Percentiles rank a stretch among this genome's conserved stretches.
Conservation (phyloP, 2,888 invertebrate species). For the Polydrusus tereticollis region DNA sequence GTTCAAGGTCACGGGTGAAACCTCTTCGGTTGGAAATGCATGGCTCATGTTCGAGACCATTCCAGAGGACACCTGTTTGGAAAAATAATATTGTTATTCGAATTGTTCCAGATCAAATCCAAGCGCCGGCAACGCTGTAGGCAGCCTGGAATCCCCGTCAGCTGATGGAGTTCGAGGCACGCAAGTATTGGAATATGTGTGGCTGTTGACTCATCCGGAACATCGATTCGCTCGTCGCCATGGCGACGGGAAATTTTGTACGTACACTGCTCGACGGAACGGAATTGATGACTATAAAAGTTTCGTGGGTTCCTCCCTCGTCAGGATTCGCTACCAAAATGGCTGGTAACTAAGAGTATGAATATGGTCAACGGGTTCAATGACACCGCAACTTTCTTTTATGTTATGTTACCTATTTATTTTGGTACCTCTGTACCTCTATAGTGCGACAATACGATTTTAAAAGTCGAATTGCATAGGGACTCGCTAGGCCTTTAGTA, state of each 20-base stretch:
- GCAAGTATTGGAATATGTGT: background rate
- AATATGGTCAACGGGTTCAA: too few species aligned
- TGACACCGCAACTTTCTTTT: too few species aligned
- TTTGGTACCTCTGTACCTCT: too few species aligned
- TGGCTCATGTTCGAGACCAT: constrained; percentile 53
- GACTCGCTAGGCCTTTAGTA: too few species aligned
- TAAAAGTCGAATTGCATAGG: too few species aligned
- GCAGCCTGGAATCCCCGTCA: background rate
- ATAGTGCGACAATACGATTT: too few species aligned
- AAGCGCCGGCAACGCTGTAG: background rate
- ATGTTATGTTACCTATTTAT: too few species aligned
- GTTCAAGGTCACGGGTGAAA: constrained; percentile 77
- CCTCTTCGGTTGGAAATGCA: constrained; percentile 53
- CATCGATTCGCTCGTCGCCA: background rate
- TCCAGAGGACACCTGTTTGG: constrained; percentile 19
- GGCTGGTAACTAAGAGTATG: too few species aligned
- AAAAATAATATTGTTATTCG: background rate
- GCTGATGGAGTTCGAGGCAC: background rate
- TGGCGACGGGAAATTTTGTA: background rate
- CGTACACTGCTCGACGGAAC: background rate
- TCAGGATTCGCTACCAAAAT: too few species aligned
- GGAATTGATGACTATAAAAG: background rate
- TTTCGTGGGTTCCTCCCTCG: too few species aligned
- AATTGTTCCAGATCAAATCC: background rate
- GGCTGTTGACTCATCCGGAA: constrained; percentile 6